These are phyloP conservation scores for Muscicapa adusta DNA, from an alignment of 2,113 vertebrate species.

Conservation along the genomic window DNA sequence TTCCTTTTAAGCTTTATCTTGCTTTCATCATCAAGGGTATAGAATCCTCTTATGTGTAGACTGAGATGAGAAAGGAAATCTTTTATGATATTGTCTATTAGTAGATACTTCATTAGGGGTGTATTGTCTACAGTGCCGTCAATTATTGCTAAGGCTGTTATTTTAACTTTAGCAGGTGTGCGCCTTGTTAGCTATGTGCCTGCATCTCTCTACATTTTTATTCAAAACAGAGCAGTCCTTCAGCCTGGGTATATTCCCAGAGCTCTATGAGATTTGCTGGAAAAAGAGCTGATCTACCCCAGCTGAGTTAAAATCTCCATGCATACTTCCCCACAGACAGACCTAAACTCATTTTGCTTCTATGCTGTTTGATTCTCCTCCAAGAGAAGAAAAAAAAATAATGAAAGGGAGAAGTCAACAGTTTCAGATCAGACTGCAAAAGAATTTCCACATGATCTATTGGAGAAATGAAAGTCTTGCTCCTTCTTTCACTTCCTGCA, in stretches of 20 bases:
- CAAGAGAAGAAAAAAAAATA: not conserved
- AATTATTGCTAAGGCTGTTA: not conserved
- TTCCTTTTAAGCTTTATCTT: not conserved
- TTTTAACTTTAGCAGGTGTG: not conserved
- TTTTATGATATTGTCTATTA: not conserved
- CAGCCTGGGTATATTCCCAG: not conserved
- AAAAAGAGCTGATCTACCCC: not conserved
- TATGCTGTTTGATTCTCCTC: not conserved
- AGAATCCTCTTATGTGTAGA: not conserved
- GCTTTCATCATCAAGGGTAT: not conserved
- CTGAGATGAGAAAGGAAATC: not conserved
- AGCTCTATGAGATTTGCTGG: not conserved
- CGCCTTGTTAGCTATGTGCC: not conserved
- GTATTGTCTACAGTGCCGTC: not conserved
- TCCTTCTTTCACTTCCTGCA: constrained; percentile 16
- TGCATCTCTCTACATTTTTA: not conserved
- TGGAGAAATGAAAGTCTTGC: not conserved
- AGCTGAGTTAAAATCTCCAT: not conserved
- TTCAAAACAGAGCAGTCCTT: not conserved
- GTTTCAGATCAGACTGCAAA: not conserved
- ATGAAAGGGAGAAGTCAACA: not conserved
- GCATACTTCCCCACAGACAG: not conserved
- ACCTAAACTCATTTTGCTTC: not conserved
- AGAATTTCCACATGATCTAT: not conserved
- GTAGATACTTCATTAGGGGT: not conserved